A percentile compares a stretch with the other conserved stretches of the same genome.
phyloP scores from a whole-genome alignment of 2,113 vertebrate genomes.

The Perca flavescens region DNA sequence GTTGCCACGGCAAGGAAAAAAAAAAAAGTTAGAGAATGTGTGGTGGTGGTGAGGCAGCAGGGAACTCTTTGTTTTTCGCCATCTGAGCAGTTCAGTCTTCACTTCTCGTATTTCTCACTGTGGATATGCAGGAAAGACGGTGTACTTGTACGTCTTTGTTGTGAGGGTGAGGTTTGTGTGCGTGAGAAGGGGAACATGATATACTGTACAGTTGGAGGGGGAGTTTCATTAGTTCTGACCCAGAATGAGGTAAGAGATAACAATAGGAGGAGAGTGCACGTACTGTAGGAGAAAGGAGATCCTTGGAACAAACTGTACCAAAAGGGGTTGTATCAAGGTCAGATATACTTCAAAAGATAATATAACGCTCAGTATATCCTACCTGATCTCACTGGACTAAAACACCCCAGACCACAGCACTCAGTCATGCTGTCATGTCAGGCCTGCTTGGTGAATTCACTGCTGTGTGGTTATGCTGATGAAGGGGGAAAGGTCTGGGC shows the following conservation, averaged over 20 bases:
- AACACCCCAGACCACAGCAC: conserved; percentile 18
- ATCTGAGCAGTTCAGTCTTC: conserved; percentile 23
- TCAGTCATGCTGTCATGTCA: conserved; percentile 40
- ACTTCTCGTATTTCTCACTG: conserved; percentile 46
- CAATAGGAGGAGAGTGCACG: conserved; percentile 24
- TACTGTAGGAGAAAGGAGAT: conserved; percentile 20
- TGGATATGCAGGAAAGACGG: background rate
- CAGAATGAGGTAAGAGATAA: conserved; percentile 28
- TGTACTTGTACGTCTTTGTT: background rate
- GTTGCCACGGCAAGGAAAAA: conserved; percentile 38
- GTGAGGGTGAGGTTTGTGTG: conserved; percentile 3
- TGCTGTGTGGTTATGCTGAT: conserved; percentile 64
- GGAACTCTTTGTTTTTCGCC: conserved; percentile 59
- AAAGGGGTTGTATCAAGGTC: background rate
- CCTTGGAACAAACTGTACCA: conserved; percentile 39
- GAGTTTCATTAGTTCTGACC: background rate
- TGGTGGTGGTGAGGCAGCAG: conserved; percentile 38
- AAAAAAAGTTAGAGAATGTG: conserved; percentile 48
- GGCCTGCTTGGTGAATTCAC: conserved; percentile 33
- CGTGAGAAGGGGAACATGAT: conserved; percentile 32
- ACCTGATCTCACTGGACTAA: conserved; percentile 40
- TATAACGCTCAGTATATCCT: background rate
- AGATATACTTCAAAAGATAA: background rate
- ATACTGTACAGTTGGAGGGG: background rate
- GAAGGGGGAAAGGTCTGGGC: conserved; percentile 46